A percentile compares a stretch with the other conserved stretches of the same genome.
These are phyloP conservation scores for Temnothorax nylanderi DNA, from an alignment of 1,140 invertebrate genomes.

Conservation along the genomic window DNA sequence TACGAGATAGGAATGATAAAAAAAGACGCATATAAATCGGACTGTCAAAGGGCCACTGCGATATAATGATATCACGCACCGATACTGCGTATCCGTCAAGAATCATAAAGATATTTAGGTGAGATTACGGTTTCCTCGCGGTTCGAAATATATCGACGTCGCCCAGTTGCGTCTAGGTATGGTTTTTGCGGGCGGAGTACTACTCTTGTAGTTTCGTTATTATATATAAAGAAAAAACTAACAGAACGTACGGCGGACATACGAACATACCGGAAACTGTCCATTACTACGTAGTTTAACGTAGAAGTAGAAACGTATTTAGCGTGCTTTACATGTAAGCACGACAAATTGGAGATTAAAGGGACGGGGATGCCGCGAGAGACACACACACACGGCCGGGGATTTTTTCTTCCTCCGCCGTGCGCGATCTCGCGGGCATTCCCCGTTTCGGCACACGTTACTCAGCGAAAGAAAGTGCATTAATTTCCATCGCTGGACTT, in stretches of 20 bases:
- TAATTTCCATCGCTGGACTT: constrained; percentile 66
- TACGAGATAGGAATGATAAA: neutral
- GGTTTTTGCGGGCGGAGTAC: neutral
- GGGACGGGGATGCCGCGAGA: neutral
- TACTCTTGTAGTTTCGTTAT: neutral
- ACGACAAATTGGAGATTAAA: neutral
- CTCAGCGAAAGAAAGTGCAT: constrained; percentile 60
- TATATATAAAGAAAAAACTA: neutral
- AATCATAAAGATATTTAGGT: neutral
- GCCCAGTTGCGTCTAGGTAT: neutral
- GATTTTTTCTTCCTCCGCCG: neutral
- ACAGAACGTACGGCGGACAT: neutral
- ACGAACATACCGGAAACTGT: neutral
- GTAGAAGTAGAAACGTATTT: neutral
- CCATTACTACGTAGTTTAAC: neutral
- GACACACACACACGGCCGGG: too few relatives aligned
- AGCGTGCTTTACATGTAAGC: neutral
- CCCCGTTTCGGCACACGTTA: constrained; percentile 38
- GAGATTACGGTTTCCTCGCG: neutral
- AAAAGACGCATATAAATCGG: neutral
- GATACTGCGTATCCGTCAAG: neutral
- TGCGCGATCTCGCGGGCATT: constrained; percentile 20
- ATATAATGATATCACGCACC: neutral
- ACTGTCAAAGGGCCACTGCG: neutral
- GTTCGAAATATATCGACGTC: neutral